Evolutionary conservation across 2,797 vertebrate genomes (phyloP), one percentile per base, ranked within the genome.

Genomic region (Pteronotus mesoamericanus): DNA sequence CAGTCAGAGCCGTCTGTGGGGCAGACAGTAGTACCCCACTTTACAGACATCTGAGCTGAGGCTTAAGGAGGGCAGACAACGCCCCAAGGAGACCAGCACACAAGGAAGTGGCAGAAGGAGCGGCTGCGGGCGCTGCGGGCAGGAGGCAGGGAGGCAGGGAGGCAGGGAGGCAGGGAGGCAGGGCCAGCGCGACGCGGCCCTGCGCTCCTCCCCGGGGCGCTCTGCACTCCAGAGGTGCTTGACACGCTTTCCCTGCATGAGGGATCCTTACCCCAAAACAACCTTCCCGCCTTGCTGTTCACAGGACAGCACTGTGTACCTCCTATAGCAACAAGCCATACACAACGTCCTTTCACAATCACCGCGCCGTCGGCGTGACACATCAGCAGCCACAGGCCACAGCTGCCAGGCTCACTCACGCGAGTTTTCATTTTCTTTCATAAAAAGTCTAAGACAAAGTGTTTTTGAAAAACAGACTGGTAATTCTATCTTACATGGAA

Each of bases 401-500:
- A 74, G 96, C 53, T 15, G 72, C 61, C 78, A 78, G 69, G 78
- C 8, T 37, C 34, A 42, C 53, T 66, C 68, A 12, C 53, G 19
- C 68, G 66, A 78, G 42, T 34, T 83, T 68, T 84, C 44, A 9
- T 59, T 39, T 59, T 57, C 82, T 87, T 82, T 86, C 59, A 82
- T 21, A 85, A 94, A 89, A 84, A 83, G 42, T 57, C 86, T 39
- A 91, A 71, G 79, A 87, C 29, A 79, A 57, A 91, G 87, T 53
- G 29, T 57, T 88, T 93, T 75, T 85, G 51, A 74, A 93, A 85
- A 91, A 69, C 61, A 97, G 44, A 55, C 57, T 75, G 6, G 64
- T 75, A 88, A 82, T 57, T 91, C 69, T 42, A 66, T 64, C 69
- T 84, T 3, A 26, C 9, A 39, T 14, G 22, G 75, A 94, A 89